A percentile compares a stretch with the other conserved stretches of the same genome.
These are phyloP conservation scores for Petrolisthes manimaculis DNA, from an alignment of 2,888 invertebrate species.

Conservation along the genomic window DNA sequence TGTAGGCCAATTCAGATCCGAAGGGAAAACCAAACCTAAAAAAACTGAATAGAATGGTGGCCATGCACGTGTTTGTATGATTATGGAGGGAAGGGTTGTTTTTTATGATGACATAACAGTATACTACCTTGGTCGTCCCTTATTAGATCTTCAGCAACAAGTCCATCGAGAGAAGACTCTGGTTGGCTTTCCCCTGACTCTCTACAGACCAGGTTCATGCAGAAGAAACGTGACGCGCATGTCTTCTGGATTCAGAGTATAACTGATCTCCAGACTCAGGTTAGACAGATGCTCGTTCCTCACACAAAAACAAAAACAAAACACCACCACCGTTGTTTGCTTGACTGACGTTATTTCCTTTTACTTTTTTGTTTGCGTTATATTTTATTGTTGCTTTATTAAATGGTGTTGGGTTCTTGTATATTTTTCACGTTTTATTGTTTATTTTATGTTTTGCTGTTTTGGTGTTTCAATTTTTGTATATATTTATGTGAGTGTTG, in stretches of 20 bases:
- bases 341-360: too few species aligned
- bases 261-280: conserved; percentile 57
- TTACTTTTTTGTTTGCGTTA: too few species aligned
- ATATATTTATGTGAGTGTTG: too few species aligned
- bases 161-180: conserved; percentile 28
- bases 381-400: too few species aligned
- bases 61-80: not conserved
- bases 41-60: too few species aligned
- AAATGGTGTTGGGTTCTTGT: too few species aligned
- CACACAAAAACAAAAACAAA: not conserved
- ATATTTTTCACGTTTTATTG: too few species aligned
- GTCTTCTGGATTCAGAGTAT: conserved; percentile 58
- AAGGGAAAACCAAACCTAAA: too few species aligned
- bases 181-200: conserved; percentile 24
- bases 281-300: conserved; percentile 20
- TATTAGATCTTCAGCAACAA: conserved; percentile 51
- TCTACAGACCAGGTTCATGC: conserved; percentile 40
- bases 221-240: conserved; percentile 51
- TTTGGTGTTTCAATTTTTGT: too few species aligned
- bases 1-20: too few species aligned
- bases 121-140: conserved; percentile 28
- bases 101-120: conserved; percentile 5
- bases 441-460: too few species aligned
- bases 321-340: not conserved
- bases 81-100: not conserved